Conservation (phyloP, 2,797 vertebrate species). For the Clarias fuscus region DNA sequence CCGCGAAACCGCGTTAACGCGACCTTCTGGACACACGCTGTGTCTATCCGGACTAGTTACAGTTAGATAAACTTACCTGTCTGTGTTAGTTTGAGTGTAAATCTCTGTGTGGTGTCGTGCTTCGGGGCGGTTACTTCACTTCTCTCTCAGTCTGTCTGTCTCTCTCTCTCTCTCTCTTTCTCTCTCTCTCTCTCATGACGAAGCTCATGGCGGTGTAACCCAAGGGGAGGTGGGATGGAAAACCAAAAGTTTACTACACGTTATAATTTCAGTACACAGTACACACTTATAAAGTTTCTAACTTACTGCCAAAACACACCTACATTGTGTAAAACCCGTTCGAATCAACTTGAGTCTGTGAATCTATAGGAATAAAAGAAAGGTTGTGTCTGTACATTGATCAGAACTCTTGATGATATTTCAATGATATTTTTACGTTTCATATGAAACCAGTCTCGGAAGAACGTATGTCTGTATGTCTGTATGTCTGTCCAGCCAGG, state of each 20-base stretch:
- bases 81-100: background rate
- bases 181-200: background rate
- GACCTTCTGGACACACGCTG: rapidly evolving
- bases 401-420: too few species aligned
- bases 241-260: background rate
- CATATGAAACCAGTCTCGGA: too few species aligned
- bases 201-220: constrained; percentile 1
- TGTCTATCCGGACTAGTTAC: too few species aligned
- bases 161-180: background rate
- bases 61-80: background rate
- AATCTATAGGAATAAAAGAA: too few species aligned
- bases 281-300: background rate
- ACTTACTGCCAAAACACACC: too few species aligned
- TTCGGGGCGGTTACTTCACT: constrained; percentile 6
- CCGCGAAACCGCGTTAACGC: background rate
- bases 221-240: constrained; percentile 1
- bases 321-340: background rate
- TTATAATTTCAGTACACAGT: too few species aligned
- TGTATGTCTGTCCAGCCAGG: too few species aligned
- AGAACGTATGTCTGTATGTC: too few species aligned
- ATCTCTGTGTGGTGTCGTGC: background rate
- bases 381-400: too few species aligned
- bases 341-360: background rate
- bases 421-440: too few species aligned
- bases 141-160: background rate